These are phyloP conservation scores for Crypturellus undulatus DNA, from an alignment of 2,113 vertebrate species.

Conservation along the genomic window DNA sequence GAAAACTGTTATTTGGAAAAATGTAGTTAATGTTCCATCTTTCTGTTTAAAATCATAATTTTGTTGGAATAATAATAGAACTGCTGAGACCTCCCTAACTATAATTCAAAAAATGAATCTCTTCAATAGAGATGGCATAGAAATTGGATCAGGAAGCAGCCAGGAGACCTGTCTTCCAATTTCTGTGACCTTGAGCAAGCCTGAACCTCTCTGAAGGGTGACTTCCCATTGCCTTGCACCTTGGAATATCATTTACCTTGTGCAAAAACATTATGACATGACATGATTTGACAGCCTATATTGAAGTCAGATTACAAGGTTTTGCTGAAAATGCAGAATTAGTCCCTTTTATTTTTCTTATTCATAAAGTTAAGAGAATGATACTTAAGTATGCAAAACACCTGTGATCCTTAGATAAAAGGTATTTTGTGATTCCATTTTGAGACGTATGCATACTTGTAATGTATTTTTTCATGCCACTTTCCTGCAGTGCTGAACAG, in stretches of 20 bases:
- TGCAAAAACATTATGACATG: not conserved
- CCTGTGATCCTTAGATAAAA: not conserved
- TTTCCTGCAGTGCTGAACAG: not conserved
- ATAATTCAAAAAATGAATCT: not conserved
- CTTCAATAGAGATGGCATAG: not conserved
- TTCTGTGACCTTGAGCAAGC: constrained; percentile 8
- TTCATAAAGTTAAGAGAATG: not conserved
- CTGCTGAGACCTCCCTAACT: not conserved
- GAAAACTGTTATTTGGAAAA: not conserved
- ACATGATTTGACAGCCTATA: not conserved
- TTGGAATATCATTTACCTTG: not conserved
- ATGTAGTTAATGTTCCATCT: not conserved
- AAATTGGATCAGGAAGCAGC: not conserved
- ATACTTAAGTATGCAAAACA: not conserved
- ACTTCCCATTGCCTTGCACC: not conserved
- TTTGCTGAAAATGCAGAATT: not conserved
- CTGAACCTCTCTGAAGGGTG: not conserved
- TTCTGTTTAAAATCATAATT: not conserved
- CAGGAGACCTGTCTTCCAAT: not conserved
- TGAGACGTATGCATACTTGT: not conserved
- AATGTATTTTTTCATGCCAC: not conserved
- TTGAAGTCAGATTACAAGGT: not conserved
- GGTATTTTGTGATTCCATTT: not conserved
- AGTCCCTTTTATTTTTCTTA: not conserved
- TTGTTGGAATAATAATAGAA: not conserved